A percentile compares a stretch with the other conserved stretches of the same genome.
phyloP scores from a whole-genome alignment of 2,888 invertebrate species.

The Agriopis leucophaearia region DNA sequence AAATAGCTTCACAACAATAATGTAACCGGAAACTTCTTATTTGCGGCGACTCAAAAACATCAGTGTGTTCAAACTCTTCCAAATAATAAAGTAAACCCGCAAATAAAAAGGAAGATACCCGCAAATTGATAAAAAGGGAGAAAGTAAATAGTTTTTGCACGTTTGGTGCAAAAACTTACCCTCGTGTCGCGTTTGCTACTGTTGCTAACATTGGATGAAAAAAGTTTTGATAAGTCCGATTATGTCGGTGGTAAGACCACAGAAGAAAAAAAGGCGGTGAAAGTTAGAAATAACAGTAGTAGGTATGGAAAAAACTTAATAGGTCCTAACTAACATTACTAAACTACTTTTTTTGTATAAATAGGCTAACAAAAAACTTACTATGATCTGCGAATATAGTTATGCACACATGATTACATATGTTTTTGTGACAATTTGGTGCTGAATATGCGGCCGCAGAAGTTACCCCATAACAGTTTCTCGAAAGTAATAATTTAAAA shows the following conservation, averaged over 20 bases:
- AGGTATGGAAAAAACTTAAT: too few relatives aligned
- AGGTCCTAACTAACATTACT: too few relatives aligned
- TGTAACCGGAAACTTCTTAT: neutral
- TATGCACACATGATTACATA: too few relatives aligned
- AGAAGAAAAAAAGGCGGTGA: too few relatives aligned
- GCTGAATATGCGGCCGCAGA: too few relatives aligned
- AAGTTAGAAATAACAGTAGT: conserved; percentile 4
- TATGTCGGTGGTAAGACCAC: conserved; percentile 20
- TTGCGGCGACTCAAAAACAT: too few relatives aligned
- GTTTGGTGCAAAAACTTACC: conserved; percentile 20
- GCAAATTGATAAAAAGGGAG: conserved; percentile 15
- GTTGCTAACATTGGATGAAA: conserved; percentile 54
- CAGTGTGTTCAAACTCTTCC: neutral
- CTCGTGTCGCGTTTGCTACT: conserved; percentile 13
- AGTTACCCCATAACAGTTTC: too few relatives aligned
- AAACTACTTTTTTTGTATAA: too few relatives aligned
- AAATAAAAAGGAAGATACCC: neutral
- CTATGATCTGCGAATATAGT: too few relatives aligned
- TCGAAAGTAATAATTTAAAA: too few relatives aligned
- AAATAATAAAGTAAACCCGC: neutral
- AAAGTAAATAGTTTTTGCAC: conserved; percentile 8
- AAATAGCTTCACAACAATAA: neutral
- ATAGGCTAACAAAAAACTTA: too few relatives aligned
- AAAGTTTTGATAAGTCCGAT: conserved; percentile 51
- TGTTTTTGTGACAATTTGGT: too few relatives aligned